A percentile compares a stretch with the other conserved stretches of the same genome.
Conservation (phyloP, 2,888 invertebrate species). For the Heliconius hortense region DNA sequence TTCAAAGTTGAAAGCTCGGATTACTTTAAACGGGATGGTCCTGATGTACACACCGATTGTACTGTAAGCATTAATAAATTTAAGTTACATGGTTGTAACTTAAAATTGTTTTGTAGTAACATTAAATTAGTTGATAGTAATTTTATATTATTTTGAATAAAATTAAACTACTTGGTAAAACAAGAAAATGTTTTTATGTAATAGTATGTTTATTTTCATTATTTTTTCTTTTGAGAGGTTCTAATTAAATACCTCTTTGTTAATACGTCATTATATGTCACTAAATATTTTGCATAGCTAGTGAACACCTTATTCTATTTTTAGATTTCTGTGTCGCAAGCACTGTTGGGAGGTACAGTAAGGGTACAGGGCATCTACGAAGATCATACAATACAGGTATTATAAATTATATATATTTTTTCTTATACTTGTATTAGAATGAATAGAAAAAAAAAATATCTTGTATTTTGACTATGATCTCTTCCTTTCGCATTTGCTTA, state of each 20-base stretch:
- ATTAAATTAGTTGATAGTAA: no score
- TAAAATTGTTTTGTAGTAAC: neutral
- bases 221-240: no score
- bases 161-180: neutral
- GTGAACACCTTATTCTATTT: slow-evolving; percentile 43
- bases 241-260: no score
- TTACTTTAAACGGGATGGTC: slow-evolving; percentile 95
- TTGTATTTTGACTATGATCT: neutral
- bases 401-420: neutral
- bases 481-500: neutral
- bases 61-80: slow-evolving; percentile 55
- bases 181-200: no score
- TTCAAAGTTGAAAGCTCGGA: slow-evolving; percentile 94
- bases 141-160: no score
- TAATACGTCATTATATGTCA: no score
- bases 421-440: no score
- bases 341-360: slow-evolving; percentile 95
- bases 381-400: slow-evolving; percentile 93
- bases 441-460: no score
- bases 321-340: slow-evolving; percentile 93
- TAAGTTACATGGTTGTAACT: neutral
- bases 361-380: slow-evolving; percentile 97
- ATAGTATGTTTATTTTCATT: no score
- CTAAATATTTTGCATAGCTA: neutral
- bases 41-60: slow-evolving; percentile 98